Evolutionary conservation across 1,140 invertebrate genomes (phyloP), one percentile per base, ranked within the genome.

Genomic region (Bombus sibiricus): DNA sequence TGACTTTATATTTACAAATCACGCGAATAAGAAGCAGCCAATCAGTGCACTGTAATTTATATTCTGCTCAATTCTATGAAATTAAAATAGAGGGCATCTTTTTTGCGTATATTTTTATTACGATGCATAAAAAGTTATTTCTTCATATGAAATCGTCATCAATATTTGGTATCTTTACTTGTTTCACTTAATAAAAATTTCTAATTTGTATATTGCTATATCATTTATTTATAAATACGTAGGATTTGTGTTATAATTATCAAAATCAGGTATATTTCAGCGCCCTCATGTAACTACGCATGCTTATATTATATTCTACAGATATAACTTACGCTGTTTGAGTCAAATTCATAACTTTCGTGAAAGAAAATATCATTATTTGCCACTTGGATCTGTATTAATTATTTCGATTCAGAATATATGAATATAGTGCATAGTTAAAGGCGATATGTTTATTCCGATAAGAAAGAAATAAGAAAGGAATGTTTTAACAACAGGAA

Each of bases 291-390:
- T 59, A 81, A 59, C 32, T 13, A 47, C 69, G 88, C 78, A 69
- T 75, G 88, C 76, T 43, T 73, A 66, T 12, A 57, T 68, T 3
- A 6, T 28, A 47, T 77, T 41, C 1, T 18, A 32, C 8, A 32
- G 37, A 37, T 66, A 66, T 77, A 72, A 83, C 13, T 84, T 62
- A 71, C 83, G 83, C 72, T 66, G 39, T 83, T 88, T 32, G 41
- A 76, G 62, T 87, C 85, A 88, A 88, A 69, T 78, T 68, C 64
- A 69, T 34, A 57, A 82, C 82, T 90, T 28, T 84, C 28, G 1
- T 10, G 1, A 66, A 59, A 75, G 81, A 81, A 32, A 15, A n/a
- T 41, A 39, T 79, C 53, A 59, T 68, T 88, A 82, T 41, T 28
- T 15, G 0, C 1, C 15, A 10, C 37, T 4, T 39, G 12, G 5